Percentiles rank a stretch among this genome's conserved stretches.
Conservation (phyloP, 2,113 vertebrate genomes). For the Alethe diademata region DNA sequence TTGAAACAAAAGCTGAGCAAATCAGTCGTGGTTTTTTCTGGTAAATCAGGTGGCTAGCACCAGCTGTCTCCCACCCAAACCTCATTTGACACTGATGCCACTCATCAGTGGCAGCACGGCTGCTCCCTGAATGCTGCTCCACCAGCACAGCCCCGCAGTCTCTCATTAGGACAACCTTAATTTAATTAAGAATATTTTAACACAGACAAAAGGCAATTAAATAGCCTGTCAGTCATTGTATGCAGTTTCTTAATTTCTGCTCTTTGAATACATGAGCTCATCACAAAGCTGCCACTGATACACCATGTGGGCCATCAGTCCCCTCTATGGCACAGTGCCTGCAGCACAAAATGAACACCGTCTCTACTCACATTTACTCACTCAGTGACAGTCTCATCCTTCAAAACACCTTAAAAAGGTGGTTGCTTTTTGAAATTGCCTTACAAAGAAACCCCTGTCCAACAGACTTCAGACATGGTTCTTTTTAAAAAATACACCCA, state of each 20-base stretch:
- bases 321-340: not conserved
- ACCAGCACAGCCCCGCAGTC: not conserved
- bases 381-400: not conserved
- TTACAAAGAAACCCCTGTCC: not conserved
- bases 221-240: not conserved
- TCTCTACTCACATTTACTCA: not conserved
- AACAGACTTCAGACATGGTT: not conserved
- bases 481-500: not conserved
- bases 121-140: not conserved
- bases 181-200: not conserved
- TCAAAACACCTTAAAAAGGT: not conserved
- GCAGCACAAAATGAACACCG: not conserved
- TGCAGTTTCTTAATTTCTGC: not conserved
- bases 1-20: not conserved
- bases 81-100: not conserved
- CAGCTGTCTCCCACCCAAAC: not conserved
- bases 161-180: not conserved
- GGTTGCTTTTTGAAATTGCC: not conserved
- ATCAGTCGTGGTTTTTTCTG: not conserved
- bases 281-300: not conserved
- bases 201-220: not conserved
- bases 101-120: fast-evolving
- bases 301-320: not conserved
- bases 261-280: not conserved
- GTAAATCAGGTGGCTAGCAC: not conserved